These are phyloP conservation scores for Drosophila kuntzei DNA, from an alignment of 2,888 invertebrate species.

Conservation along the genomic window DNA sequence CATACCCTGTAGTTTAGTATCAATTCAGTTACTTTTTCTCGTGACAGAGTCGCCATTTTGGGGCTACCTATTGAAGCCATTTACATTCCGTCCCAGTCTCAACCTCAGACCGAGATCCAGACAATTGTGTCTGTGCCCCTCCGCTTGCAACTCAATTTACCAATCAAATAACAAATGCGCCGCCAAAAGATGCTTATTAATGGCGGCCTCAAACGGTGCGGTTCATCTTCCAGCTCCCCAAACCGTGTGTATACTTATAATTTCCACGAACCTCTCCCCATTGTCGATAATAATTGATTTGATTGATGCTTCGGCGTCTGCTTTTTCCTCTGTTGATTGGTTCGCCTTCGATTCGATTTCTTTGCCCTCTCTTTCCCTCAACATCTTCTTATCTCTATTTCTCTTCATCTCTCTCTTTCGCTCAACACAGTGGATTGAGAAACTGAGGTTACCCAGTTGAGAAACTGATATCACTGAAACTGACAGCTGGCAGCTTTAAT, in stretches of 20 bases:
- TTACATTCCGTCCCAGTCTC: conserved; percentile 59
- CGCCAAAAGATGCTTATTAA: conserved; percentile 81
- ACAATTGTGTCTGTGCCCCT: conserved; percentile 43
- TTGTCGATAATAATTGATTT: conserved; percentile 85
- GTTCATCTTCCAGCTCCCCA: conserved; percentile 17
- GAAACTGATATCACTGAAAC: neutral
- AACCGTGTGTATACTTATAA: conserved; percentile 47
- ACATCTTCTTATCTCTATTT: neutral
- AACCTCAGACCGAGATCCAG: conserved; percentile 25
- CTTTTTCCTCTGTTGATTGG: conserved; percentile 68
- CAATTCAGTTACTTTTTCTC: conserved; percentile 32
- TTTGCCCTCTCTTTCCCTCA: conserved; percentile 28
- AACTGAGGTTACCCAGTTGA: neutral
- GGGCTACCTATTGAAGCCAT: conserved; percentile 77
- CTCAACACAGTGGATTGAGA: neutral
- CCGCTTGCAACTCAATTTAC: conserved; percentile 77
- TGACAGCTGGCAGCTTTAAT: neutral
- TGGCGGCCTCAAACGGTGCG: conserved; percentile 66
- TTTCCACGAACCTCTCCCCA: conserved; percentile 73
- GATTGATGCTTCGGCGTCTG: conserved; percentile 80
- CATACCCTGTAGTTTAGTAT: conserved; percentile 63
- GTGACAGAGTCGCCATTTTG: conserved; percentile 71
- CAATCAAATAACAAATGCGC: conserved; percentile 83
- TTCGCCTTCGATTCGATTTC: conserved; percentile 28
- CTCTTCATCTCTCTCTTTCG: neutral